Evolutionary conservation across 92 coral and sea anemone genomes (phyloP), one percentile per base, ranked within the genome.

Genomic region (Virgularia gustaviana): DNA sequence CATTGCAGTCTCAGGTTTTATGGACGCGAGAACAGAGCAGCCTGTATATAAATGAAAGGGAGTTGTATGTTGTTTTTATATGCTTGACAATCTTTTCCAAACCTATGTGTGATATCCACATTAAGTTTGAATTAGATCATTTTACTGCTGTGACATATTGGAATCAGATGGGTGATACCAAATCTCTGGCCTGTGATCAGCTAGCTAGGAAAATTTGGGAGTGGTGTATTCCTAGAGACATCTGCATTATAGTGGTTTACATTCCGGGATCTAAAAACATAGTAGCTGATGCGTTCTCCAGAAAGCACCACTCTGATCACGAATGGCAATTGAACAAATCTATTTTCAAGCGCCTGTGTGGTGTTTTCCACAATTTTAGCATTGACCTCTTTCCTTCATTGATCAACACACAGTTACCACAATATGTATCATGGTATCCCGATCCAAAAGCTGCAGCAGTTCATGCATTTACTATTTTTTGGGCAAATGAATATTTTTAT

Each of bases 91-190:
- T 56, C 33, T 81, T 66, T 32, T 76, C 76, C 27, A 57, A 23
- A 13, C 1, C 32, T 34, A 24, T 63, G 57, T 13, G 15, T 53
- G 61, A 31, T 16, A 19, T 28, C 12, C 87, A 78, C 56, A 11
- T 78, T 44, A 71, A 42, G 36, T 79, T 72, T 71, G 80, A 72
- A 24, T 41, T 83, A 20, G 84, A 78, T 39, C 75, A 81, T 31
- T 39, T 29, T 36, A 78, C 80, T 9, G n/a, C n/a, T n/a, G 44
- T 55, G 9, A 41, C 37, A 30, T 78, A 76, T 64, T n/a, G 56
- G 25, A 62, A 65, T 74, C 82, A 81, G 11, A 79, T 79, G 61
- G 79, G 78, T 13, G 78, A 73, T n/a, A 28, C 52, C 19, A 72
- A 51, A 19, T 79, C 79, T 8, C 29, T 18, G 6, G 61, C 59